A percentile compares a stretch with the other conserved stretches of the same genome.
Evolutionary conservation across 2,797 vertebrate species (phyloP).

Genomic region (Karalla daura): DNA sequence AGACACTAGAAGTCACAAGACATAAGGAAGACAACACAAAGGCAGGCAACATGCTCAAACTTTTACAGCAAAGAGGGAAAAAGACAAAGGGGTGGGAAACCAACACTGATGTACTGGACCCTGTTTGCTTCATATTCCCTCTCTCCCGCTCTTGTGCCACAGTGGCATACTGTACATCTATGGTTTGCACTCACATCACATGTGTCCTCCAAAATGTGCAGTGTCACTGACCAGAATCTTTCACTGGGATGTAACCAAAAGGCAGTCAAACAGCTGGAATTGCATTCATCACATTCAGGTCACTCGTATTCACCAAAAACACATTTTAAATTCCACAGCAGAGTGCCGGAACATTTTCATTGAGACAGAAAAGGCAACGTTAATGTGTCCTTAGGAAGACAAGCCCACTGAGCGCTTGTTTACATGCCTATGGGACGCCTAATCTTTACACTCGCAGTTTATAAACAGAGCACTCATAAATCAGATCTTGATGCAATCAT

Average conservation of each 20-base stretch:
- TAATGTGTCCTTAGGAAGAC: slow-evolving; percentile 21
- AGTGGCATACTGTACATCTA: slow-evolving; percentile 33
- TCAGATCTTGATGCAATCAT: slow-evolving; percentile 67
- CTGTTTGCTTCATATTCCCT: slow-evolving; percentile 38
- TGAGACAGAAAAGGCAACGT: neutral
- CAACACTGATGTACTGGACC: slow-evolving; percentile 21
- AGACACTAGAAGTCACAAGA: slow-evolving; percentile 42
- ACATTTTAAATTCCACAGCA: slow-evolving; percentile 24
- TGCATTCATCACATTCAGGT: slow-evolving; percentile 42
- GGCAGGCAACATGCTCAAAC: slow-evolving; percentile 18
- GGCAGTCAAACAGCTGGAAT: slow-evolving; percentile 48
- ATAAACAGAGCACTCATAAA: slow-evolving; percentile 63
- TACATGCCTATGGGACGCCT: slow-evolving; percentile 52
- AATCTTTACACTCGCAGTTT: slow-evolving; percentile 63
- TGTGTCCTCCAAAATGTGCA: slow-evolving; percentile 41
- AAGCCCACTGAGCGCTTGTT: slow-evolving; percentile 36
- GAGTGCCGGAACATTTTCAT: slow-evolving; percentile 30
- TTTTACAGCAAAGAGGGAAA: slow-evolving; percentile 27
- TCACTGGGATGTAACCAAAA: slow-evolving; percentile 41
- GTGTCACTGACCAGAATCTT: slow-evolving; percentile 33
- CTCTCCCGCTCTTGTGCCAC: slow-evolving; percentile 46
- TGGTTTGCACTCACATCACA: slow-evolving; percentile 58
- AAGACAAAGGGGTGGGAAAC: slow-evolving; percentile 44
- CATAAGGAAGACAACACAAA: slow-evolving; percentile 25
- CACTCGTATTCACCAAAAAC: slow-evolving; percentile 19